These are phyloP conservation scores for Eira barbara DNA, from an alignment of 2,113 vertebrate species.

Conservation along the genomic window DNA sequence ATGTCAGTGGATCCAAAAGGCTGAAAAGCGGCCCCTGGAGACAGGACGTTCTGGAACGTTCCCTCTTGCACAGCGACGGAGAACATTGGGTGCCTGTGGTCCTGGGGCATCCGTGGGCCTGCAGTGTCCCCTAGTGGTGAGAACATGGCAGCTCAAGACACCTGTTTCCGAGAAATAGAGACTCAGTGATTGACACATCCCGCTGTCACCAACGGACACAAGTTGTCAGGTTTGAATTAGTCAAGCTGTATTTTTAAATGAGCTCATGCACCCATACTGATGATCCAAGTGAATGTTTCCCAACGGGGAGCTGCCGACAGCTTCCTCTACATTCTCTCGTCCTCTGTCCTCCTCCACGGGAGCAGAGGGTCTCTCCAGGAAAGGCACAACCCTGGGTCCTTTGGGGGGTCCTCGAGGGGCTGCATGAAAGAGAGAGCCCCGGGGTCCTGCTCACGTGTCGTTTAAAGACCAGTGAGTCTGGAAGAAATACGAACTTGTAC, in stretches of 20 bases:
- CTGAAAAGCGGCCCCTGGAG: background rate
- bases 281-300: too few relatives aligned
- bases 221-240: background rate
- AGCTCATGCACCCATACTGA: rapidly evolving
- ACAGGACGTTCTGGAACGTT: rapidly evolving
- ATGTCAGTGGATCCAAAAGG: background rate
- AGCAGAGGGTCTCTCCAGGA: rapidly evolving
- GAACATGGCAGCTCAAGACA: rapidly evolving
- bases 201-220: rapidly evolving
- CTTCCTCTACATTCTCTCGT: background rate
- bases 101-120: constrained; percentile 14
- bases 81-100: background rate
- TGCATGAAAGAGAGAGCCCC: rapidly evolving
- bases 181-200: rapidly evolving
- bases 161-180: background rate
- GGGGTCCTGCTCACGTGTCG: rapidly evolving
- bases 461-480: background rate
- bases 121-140: constrained; percentile 73
- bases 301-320: rapidly evolving
- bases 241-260: background rate
- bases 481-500: rapidly evolving
- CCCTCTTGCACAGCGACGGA: background rate
- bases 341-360: background rate
- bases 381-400: rapidly evolving
- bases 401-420: too few relatives aligned